A percentile compares a stretch with the other conserved stretches of the same genome.
Conservation (phyloP, 2,888 invertebrate genomes). For the Folsomia candida region DNA sequence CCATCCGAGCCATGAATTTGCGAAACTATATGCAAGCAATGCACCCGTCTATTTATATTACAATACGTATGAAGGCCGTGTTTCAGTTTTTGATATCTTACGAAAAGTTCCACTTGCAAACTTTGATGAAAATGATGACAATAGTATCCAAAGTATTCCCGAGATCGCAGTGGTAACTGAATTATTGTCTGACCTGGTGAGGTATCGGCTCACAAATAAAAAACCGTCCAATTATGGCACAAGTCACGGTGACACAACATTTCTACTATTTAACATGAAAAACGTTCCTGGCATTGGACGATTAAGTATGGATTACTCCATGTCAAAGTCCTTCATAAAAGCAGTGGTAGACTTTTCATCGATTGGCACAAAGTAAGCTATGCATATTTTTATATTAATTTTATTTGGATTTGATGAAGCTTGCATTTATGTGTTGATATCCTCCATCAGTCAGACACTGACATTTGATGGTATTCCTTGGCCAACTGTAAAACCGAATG, state of each 20-base stretch:
- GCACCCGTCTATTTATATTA: conserved; percentile 20
- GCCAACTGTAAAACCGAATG: conserved; percentile 2
- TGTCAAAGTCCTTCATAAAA: conserved; percentile 19
- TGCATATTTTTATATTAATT: no score
- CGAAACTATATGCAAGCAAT: conserved; percentile 5
- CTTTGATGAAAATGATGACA: background rate
- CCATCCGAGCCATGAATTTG: conserved; percentile 1
- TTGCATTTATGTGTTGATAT: no score
- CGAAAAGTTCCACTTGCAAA: conserved; percentile 3
- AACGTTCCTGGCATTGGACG: conserved; percentile 13
- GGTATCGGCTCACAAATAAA: background rate
- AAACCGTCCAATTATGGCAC: conserved; percentile 11
- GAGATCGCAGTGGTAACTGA: background rate
- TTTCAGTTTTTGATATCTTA: conserved; percentile 15
- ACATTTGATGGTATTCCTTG: conserved; percentile 3
- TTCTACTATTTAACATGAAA: conserved; percentile 18
- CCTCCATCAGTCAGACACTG: no score
- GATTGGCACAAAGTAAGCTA: no score
- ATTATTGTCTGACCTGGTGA: background rate
- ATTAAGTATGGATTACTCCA: conserved; percentile 12
- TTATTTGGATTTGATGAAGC: no score
- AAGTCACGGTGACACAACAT: conserved; percentile 20
- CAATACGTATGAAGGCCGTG: conserved; percentile 10
- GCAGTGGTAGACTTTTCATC: conserved; percentile 20
- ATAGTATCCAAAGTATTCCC: background rate